Base-by-base conservation (phyloP, 2,113 vertebrate genomes). In the Gambusia affinis region DNA sequence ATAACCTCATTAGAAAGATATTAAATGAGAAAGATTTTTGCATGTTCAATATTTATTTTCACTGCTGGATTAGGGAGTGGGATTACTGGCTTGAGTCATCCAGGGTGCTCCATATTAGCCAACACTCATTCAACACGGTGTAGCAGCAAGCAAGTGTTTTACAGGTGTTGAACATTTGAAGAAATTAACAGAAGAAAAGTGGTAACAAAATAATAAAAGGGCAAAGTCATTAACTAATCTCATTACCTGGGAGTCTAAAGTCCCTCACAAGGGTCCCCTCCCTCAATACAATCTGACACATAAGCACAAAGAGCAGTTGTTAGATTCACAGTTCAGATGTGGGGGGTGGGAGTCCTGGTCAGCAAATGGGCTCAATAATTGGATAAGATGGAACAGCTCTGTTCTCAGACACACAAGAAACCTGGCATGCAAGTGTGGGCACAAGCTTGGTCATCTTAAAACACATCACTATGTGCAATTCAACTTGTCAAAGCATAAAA, bases 191-290 rank as follows among this genome's bases (percentile, higher is more conserved):
- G 8, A 82, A 87, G 22, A 69, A 72, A 60, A 60, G 77, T 87
- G 82, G 44, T 84, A 61, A 83, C 22, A 61, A 63, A 75, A n/a
- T 73, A 70, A 75, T 37, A 67, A 76, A 78, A 73, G 75, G 70
- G 61, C 39, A 74, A 84, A 77, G 57, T 71, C 33, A 81, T 51
- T 29, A 31, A 79, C 70, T 74, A 73, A 81, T 78, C 63, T 12
- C 60, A 76, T 93, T 94, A 94, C 93, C 94, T 94, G 89, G 80
- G 76, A 88, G 84, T 80, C 88, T 94, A 94, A 88, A 90, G 92
- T 88, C 92, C 88, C 87, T 90, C 92, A 92, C 91, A 89, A 80
- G 91, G 86, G 69, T 93, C 90, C 85, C 91, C 86, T 85, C 87
- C 89, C 90, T 93, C 94, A 83, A 92, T 81, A 92, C 79, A 92